Conservation (phyloP, 2,113 vertebrate species). For the Ameiurus melas region DNA sequence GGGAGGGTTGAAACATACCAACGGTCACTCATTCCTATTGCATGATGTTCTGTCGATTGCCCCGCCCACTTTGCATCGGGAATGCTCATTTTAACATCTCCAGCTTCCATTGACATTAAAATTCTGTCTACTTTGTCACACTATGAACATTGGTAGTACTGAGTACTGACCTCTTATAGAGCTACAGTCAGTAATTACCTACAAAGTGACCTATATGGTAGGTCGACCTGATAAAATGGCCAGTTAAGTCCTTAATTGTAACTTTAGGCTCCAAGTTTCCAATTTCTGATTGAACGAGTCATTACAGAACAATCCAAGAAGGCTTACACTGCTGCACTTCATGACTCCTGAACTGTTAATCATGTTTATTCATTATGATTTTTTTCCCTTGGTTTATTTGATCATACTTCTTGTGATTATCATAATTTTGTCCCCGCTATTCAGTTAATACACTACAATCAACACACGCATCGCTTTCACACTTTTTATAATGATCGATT, state of each 20-base stretch:
- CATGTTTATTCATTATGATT: not conserved
- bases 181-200: not conserved
- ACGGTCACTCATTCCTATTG: not conserved
- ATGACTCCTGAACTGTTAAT: not conserved
- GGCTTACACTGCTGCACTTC: not conserved
- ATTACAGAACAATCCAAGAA: not conserved
- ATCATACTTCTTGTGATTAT: not conserved
- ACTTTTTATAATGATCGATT: conserved; percentile 55
- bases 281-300: not conserved
- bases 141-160: not conserved
- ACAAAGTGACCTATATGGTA: not conserved
- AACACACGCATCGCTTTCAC: conserved; percentile 58
- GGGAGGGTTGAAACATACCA: not conserved
- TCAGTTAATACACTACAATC: conserved; percentile 59
- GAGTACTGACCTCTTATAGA: not conserved
- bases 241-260: not conserved
- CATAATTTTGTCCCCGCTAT: conserved; percentile 42
- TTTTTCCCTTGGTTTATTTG: not conserved
- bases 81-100: not conserved
- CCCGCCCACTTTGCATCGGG: too few species aligned
- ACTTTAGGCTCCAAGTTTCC: not conserved
- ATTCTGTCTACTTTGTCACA: not conserved
- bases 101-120: not conserved
- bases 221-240: not conserved
- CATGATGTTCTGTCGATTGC: not conserved